phyloP scores from a whole-genome alignment of 35 echinoderm and acorn worm genomes.

The Apostichopus japonicus region DNA sequence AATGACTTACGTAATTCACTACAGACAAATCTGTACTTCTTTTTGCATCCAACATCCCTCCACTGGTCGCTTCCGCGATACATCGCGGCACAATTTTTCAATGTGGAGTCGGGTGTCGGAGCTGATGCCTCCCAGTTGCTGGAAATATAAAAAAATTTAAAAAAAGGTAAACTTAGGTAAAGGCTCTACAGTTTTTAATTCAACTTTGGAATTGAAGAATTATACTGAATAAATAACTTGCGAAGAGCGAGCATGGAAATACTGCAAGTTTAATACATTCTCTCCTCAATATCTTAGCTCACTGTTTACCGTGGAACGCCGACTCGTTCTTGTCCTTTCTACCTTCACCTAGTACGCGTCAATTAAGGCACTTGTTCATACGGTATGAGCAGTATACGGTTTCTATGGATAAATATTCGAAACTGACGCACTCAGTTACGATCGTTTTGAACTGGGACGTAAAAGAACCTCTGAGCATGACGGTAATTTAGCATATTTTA shows the following conservation, averaged over 20 bases:
- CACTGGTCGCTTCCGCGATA: conserved; percentile 16
- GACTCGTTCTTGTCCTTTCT: neutral
- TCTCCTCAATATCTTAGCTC: neutral
- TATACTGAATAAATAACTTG: too few species aligned
- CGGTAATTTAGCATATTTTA: too few species aligned
- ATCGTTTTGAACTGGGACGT: neutral
- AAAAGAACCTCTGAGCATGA: neutral
- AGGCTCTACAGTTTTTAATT: too few species aligned
- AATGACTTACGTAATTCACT: conserved; percentile 42
- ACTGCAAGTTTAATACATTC: too few species aligned
- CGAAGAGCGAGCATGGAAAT: too few species aligned
- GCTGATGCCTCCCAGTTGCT: conserved; percentile 23
- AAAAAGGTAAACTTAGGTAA: too few species aligned
- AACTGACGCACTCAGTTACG: neutral
- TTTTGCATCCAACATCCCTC: conserved; percentile 50
- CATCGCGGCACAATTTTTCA: conserved; percentile 41
- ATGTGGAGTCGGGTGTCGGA: neutral
- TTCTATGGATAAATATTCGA: neutral
- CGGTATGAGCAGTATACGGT: neutral
- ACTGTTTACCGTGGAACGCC: neutral
- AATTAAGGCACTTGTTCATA: neutral
- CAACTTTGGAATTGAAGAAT: too few species aligned
- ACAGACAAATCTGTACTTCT: conserved; percentile 26
- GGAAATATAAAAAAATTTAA: too few species aligned
- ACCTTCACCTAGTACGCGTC: neutral